Evolutionary conservation across 2,797 vertebrate genomes (phyloP).

Genomic region (Trachurus trachurus): DNA sequence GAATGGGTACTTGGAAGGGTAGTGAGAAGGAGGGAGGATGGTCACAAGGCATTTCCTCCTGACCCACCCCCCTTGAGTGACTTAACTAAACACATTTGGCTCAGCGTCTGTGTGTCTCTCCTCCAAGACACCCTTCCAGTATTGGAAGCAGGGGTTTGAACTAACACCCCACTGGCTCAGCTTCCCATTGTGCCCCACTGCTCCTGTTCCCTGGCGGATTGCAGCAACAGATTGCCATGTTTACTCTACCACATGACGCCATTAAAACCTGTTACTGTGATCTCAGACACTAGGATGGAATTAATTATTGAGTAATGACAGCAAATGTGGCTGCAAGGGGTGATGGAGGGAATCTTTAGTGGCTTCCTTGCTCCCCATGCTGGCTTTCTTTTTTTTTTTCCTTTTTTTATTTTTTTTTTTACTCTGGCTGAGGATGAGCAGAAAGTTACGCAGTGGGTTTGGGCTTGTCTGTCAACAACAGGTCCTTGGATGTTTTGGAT

Average conservation of each 20-base stretch:
- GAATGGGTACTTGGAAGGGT: conserved; percentile 80
- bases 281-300: conserved; percentile 84
- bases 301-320: conserved; percentile 88
- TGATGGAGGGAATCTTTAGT: conserved; percentile 61
- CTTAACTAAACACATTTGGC: conserved; percentile 87
- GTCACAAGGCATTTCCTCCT: conserved; percentile 87
- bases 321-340: conserved; percentile 80
- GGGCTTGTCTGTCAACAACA: conserved; percentile 82
- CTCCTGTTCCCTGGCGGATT: conserved; percentile 83
- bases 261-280: conserved; percentile 90
- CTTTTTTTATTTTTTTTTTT: too few species aligned
- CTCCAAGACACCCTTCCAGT: conserved; percentile 79
- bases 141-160: conserved; percentile 80
- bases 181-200: conserved; percentile 81
- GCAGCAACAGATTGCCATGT: conserved; percentile 90
- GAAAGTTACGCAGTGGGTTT: conserved; percentile 84
- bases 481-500: conserved; percentile 73
- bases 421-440: conserved; percentile 72
- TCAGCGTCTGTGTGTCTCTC: conserved; percentile 75
- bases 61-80: conserved; percentile 86
- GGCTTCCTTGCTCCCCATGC: conserved; percentile 61
- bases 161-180: conserved; percentile 80
- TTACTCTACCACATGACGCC: conserved; percentile 89
- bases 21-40: conserved; percentile 82
- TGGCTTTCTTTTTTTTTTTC: conserved; percentile 41